Percentiles rank a stretch among this genome's conserved stretches.
phyloP scores from a whole-genome alignment of 2,888 invertebrate genomes.

The Brachyptera putata region DNA sequence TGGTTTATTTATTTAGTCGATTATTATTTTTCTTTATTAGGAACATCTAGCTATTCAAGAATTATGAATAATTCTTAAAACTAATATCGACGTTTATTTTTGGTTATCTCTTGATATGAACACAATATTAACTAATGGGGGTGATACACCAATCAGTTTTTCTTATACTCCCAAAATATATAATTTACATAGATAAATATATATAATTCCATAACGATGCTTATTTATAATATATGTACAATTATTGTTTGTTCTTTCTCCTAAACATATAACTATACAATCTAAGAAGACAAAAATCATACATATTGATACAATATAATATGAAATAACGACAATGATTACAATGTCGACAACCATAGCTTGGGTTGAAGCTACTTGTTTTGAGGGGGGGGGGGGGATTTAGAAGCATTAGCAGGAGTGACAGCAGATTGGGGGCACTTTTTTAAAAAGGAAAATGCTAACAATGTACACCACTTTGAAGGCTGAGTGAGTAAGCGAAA shows the following conservation, averaged over 20 bases:
- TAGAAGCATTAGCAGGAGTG: too few species aligned
- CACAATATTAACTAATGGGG: too few species aligned
- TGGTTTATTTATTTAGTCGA: background rate
- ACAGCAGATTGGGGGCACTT: too few species aligned
- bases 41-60: background rate
- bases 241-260: background rate
- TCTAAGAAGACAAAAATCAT: background rate
- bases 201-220: conserved; percentile 26
- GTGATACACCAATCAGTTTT: background rate
- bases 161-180: conserved; percentile 32
- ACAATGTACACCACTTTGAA: too few species aligned
- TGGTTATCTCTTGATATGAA: too few species aligned
- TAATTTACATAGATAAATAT: conserved; percentile 29
- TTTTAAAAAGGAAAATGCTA: too few species aligned
- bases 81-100: too few species aligned
- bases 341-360: background rate
- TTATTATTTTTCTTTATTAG: background rate
- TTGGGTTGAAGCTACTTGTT: too few species aligned
- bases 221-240: conserved; percentile 19
- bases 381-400: too few species aligned
- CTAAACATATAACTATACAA: background rate
- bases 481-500: too few species aligned
- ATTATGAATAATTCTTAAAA: too few species aligned
- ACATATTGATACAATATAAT: background rate
- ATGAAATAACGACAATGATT: background rate